A percentile compares a stretch with the other conserved stretches of the same genome.
Evolutionary conservation across 2,888 invertebrate genomes (phyloP).

Genomic region (Epicampocera succincta): DNA sequence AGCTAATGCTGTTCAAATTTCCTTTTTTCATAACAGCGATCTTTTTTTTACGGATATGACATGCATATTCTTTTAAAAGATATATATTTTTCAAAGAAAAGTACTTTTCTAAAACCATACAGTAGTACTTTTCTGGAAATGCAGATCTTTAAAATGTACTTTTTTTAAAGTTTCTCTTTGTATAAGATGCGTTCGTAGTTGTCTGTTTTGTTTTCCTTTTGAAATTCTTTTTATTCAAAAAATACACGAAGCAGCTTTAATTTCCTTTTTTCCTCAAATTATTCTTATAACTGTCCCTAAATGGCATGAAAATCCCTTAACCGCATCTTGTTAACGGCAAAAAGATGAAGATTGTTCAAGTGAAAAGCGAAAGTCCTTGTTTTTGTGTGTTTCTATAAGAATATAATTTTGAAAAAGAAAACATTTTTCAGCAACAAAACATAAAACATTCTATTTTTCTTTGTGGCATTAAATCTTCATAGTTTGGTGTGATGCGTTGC

Average conservation of each 20-base stretch:
- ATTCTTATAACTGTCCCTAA: slow-evolving; percentile 23
- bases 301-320: slow-evolving; percentile 35
- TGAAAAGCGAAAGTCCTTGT: slow-evolving; percentile 39
- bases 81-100: too few relatives aligned
- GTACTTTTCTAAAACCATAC: too few relatives aligned
- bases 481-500: slow-evolving; percentile 68
- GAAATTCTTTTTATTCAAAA: too few relatives aligned
- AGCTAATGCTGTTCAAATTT: too few relatives aligned
- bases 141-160: too few relatives aligned
- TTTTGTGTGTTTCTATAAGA: slow-evolving; percentile 23
- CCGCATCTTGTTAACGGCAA: slow-evolving; percentile 14
- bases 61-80: too few relatives aligned
- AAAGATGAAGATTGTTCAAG: not conserved
- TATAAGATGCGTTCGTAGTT: too few relatives aligned
- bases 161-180: too few relatives aligned
- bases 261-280: slow-evolving; percentile 11
- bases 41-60: too few relatives aligned
- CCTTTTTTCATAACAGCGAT: too few relatives aligned
- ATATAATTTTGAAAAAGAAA: slow-evolving; percentile 15
- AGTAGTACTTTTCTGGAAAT: too few relatives aligned
- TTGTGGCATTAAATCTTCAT: slow-evolving; percentile 62
- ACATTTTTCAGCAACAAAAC: slow-evolving; percentile 18
- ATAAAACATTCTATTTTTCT: slow-evolving; percentile 28
- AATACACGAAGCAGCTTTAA: not conserved
- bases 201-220: too few relatives aligned